A percentile compares a stretch with the other conserved stretches of the same genome.
phyloP scores from a whole-genome alignment of 2,888 invertebrate genomes.

The Caradrina clavipalpis region DNA sequence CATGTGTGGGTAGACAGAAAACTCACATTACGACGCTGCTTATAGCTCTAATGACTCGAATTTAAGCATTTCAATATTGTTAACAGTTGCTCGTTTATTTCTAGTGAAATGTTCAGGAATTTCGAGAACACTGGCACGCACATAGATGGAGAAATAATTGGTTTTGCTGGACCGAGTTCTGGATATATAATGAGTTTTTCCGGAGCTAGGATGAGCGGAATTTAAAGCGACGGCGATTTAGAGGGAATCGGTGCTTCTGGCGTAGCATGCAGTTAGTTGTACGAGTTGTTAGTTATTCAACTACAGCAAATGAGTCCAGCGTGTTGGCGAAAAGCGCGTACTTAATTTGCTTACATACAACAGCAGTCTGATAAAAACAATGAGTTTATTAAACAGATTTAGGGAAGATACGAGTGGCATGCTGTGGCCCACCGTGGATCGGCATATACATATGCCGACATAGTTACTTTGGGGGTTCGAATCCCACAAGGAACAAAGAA shows the following conservation, averaged over 20 bases:
- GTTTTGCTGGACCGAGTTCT: constrained; percentile 48
- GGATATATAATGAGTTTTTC: constrained; percentile 57
- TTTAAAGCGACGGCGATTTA: constrained; percentile 48
- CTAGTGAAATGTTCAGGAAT: constrained; percentile 57
- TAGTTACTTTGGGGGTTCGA: no score
- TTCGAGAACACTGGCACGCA: constrained; percentile 51
- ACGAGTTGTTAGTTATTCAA: constrained; percentile 9
- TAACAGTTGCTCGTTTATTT: constrained; percentile 60
- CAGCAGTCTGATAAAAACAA: not conserved
- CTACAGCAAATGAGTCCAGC: not conserved
- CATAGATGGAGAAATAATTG: constrained; percentile 57
- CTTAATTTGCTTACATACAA: not conserved
- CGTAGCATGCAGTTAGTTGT: constrained; percentile 9
- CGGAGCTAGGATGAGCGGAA: constrained; percentile 45
- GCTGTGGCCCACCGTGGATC: no score
- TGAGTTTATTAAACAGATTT: not conserved
- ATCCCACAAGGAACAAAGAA: no score
- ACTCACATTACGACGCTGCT: constrained; percentile 58
- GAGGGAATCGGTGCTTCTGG: constrained; percentile 16
- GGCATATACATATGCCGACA: no score
- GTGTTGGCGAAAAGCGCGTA: not conserved
- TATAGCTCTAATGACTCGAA: constrained; percentile 64
- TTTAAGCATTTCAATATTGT: constrained; percentile 66
- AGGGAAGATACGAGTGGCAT: not conserved
- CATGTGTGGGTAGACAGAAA: constrained; percentile 63